Percentiles rank a stretch among this genome's conserved stretches.
These are phyloP conservation scores for Aeoliscus strigatus DNA, from an alignment of 2,797 vertebrate genomes.

Conservation along the genomic window DNA sequence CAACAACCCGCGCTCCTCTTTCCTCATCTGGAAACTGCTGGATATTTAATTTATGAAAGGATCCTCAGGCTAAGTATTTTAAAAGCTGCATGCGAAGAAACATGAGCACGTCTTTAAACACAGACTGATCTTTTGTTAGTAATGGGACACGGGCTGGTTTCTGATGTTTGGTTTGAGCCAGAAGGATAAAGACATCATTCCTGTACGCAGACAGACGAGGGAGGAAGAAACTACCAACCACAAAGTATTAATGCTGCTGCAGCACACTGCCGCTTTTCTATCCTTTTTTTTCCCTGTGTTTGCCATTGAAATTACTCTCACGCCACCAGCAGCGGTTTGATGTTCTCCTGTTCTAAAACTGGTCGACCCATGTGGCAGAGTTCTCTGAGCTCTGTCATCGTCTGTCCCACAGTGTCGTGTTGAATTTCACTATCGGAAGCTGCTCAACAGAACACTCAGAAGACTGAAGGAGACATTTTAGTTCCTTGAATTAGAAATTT, in stretches of 20 bases:
- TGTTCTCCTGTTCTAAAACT: too few species aligned
- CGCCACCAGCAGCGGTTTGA: too few species aligned
- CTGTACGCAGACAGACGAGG: slow-evolving; percentile 1
- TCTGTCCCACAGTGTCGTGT: too few species aligned
- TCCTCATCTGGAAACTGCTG: neutral
- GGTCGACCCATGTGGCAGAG: too few species aligned
- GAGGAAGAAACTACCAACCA: slow-evolving; percentile 1
- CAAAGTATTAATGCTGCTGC: neutral
- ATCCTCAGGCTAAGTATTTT: neutral
- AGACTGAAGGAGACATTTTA: too few species aligned
- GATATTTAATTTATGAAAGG: slow-evolving; percentile 6
- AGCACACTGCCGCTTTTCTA: slow-evolving; percentile 8
- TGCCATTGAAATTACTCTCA: slow-evolving; percentile 13
- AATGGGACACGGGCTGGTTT: neutral
- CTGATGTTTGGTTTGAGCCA: neutral
- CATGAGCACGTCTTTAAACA: too few species aligned
- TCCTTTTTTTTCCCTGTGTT: neutral
- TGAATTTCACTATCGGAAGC: too few species aligned
- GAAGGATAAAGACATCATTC: slow-evolving; percentile 1
- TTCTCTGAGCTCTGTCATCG: too few species aligned
- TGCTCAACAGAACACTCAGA: too few species aligned
- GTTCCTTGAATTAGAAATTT: too few species aligned
- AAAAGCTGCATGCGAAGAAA: too few species aligned
- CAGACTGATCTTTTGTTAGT: too few species aligned
- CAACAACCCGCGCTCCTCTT: neutral